These are phyloP conservation scores for Geophilus truncorum DNA, from an alignment of 2,888 invertebrate species.

Conservation along the genomic window DNA sequence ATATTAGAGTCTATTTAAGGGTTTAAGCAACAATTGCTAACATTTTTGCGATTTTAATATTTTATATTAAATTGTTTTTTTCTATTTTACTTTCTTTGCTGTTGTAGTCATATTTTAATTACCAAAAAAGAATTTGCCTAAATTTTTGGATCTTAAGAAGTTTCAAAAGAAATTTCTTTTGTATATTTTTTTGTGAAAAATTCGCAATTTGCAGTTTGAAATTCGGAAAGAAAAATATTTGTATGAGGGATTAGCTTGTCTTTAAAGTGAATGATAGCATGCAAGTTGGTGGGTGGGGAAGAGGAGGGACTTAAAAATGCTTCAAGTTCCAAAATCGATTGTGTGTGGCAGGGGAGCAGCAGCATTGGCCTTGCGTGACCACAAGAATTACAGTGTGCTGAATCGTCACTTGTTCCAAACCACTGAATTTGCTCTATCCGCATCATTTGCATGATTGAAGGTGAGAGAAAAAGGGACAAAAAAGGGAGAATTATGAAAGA, in stretches of 20 bases:
- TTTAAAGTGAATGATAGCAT: neutral
- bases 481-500: neutral
- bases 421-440: conserved; percentile 15
- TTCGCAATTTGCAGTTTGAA: neutral
- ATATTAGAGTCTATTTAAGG: too few species aligned
- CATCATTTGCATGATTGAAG: conserved; percentile 25
- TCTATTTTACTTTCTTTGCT: too few species aligned
- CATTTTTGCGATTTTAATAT: too few species aligned
- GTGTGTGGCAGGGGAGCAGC: neutral
- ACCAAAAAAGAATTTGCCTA: too few species aligned
- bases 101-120: too few species aligned
- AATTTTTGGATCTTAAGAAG: too few species aligned
- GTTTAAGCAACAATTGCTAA: too few species aligned
- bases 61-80: too few species aligned
- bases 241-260: neutral
- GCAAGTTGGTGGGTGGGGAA: neutral
- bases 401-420: conserved; percentile 21
- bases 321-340: conserved; percentile 4
- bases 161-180: neutral
- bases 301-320: neutral
- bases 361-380: neutral
- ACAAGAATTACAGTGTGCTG: conserved; percentile 27
- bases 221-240: neutral
- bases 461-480: neutral
- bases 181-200: too few species aligned